phyloP scores from a whole-genome alignment of 1,140 invertebrate species.

The Thalassaphorura encarpata region DNA sequence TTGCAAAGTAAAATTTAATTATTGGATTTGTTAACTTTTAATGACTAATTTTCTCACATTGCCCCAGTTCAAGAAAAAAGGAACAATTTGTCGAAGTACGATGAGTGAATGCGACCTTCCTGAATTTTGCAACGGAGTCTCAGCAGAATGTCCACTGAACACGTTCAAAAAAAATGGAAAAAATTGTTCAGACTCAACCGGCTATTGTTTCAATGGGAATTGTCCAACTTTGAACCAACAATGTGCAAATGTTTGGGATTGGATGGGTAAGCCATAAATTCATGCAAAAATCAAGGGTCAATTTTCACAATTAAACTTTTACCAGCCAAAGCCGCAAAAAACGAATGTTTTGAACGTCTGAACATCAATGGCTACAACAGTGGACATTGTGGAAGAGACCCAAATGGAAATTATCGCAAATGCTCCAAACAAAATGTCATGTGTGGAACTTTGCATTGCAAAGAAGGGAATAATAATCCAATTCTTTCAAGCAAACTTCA shows the following conservation, averaged over 20 bases:
- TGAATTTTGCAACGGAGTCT: slow-evolving; percentile 70
- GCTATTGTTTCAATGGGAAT: slow-evolving; percentile 77
- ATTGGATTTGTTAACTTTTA: too few species aligned
- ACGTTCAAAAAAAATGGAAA: slow-evolving; percentile 84
- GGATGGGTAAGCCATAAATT: slow-evolving; percentile 38
- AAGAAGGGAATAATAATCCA: slow-evolving; percentile 67
- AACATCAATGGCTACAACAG: slow-evolving; percentile 87
- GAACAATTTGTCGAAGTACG: slow-evolving; percentile 67
- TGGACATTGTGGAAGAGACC: slow-evolving; percentile 81
- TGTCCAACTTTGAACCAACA: slow-evolving; percentile 80
- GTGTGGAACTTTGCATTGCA: slow-evolving; percentile 46
- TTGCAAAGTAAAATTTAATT: slow-evolving; percentile 83
- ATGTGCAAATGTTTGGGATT: slow-evolving; percentile 85
- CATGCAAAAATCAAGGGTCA: too few species aligned
- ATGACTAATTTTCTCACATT: slow-evolving; percentile 7
- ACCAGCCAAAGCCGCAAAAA: slow-evolving; percentile 42
- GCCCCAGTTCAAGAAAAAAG: slow-evolving; percentile 39
- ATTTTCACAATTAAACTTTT: not conserved
- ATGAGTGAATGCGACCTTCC: slow-evolving; percentile 89
- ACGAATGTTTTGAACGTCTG: slow-evolving; percentile 83
- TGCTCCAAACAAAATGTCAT: slow-evolving; percentile 72
- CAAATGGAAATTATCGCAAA: slow-evolving; percentile 66
- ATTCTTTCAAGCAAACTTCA: slow-evolving; percentile 51
- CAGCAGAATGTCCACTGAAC: slow-evolving; percentile 53
- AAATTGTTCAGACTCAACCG: slow-evolving; percentile 52